These are phyloP conservation scores for Lutra lutra DNA, from an alignment of 2,797 vertebrate species.

Conservation along the genomic window DNA sequence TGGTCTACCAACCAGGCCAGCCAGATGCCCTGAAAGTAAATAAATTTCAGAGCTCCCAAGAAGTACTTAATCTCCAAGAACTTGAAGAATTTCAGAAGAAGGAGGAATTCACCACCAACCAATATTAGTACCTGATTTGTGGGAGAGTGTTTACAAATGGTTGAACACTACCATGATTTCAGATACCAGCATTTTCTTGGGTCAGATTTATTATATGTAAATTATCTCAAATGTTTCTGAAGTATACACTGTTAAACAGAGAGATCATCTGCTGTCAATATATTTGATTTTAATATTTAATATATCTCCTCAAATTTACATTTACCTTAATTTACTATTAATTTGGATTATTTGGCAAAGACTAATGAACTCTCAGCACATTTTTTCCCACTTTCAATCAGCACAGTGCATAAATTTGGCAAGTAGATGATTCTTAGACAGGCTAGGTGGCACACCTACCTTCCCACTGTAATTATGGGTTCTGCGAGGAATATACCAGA, in stretches of 20 bases:
- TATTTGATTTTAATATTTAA: slow-evolving; percentile 12
- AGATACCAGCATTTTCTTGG: slow-evolving; percentile 25
- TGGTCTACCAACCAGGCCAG: background rate
- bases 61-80: background rate
- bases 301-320: background rate
- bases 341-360: slow-evolving; percentile 31
- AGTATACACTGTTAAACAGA: slow-evolving; percentile 14
- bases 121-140: slow-evolving; percentile 25
- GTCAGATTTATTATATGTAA: slow-evolving; percentile 1
- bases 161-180: slow-evolving; percentile 25
- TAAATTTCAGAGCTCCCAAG: background rate
- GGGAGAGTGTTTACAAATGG: background rate
- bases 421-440: background rate
- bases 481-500: background rate
- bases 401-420: background rate
- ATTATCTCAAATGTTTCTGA: slow-evolving; percentile 7
- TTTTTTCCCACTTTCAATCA: background rate
- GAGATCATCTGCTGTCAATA: background rate
- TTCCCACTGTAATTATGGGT: background rate
- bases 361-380: background rate
- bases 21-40: slow-evolving; percentile 55
- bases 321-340: slow-evolving; percentile 14
- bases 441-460: background rate
- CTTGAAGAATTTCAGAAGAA: slow-evolving; percentile 31
- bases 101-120: background rate